Base-by-base conservation (phyloP, 1,140 invertebrate genomes). In the Lepeophtheirus salmonis region DNA sequence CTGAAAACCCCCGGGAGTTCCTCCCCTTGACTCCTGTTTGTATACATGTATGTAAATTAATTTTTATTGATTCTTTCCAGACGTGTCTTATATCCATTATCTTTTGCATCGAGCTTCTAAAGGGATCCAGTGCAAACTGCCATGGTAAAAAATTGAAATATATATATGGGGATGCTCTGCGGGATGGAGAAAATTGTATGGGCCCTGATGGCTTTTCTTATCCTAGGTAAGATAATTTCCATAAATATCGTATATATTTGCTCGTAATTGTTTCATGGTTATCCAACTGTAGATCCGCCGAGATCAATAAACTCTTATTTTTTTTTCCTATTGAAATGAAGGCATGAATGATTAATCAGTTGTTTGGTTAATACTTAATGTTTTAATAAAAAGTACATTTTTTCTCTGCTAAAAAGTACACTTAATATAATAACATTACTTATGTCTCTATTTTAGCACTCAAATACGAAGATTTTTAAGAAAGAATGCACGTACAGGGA, bases 401-500 rank as follows among this genome's bases (percentile, higher is more conserved):
- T 10, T 41, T 41, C 30, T 41, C 30, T 41, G 6, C 30, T 41
- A 41, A 41, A 41, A 10, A 41, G 30, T 41, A 41, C 30, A 41
- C n/a, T 6, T 41, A 41, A 10, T 41, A 41, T 41, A 41, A 41
- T 41, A 41, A 41, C 30, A 10, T 41, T 41, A 41, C 30, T 6
- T n/a, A 41, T 41, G 6, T 41, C 6, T n/a, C 12, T 17, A 26
- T 64, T 16, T 12, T 6, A 50, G 2, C 20, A 17, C 24, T 20
- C n/a, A 18, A 22, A 17, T 52, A 18, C 1, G 10, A 10, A 21
- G 30, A 16, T 10, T 18, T 6, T n/a, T n/a, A 21, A 52, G 53
- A 25, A 24, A 20, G 63, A 49, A 62, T 50, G 24, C 62, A 58
- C 50, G 17, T 59, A 22, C 56, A 49, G 30, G 54, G 30, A n/a